Evolutionary conservation across 2,888 invertebrate genomes (phyloP).

Genomic region (Hirtodrosophila alboralis): DNA sequence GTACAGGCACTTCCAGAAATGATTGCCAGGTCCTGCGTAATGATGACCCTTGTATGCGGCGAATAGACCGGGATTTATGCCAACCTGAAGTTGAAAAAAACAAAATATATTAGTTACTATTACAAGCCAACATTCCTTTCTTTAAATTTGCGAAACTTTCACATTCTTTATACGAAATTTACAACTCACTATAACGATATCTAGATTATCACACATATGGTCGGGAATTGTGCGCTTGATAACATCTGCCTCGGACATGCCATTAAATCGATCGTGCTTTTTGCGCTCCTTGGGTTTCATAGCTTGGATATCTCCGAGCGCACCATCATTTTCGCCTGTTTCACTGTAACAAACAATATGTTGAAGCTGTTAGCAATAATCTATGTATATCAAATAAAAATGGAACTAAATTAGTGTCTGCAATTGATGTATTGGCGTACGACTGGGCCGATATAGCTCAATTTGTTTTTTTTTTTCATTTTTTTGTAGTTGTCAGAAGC

Average conservation of each 20-base stretch:
- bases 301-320: conserved; percentile 23
- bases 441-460: too few relatives aligned
- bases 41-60: conserved; percentile 99
- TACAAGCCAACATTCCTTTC: too few relatives aligned
- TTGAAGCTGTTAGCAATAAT: too few relatives aligned
- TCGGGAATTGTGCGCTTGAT: conserved; percentile 96
- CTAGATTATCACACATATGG: conserved; percentile 95
- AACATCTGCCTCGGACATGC: conserved; percentile 98
- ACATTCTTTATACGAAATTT: conserved; percentile 83
- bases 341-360: conserved; percentile 12
- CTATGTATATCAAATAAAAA: too few relatives aligned
- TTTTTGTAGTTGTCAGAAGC: too few relatives aligned
- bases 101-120: not conserved
- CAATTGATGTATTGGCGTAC: too few relatives aligned
- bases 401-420: too few relatives aligned
- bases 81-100: conserved; percentile 89
- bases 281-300: conserved; percentile 90
- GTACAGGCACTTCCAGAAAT: conserved; percentile 99
- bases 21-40: conserved; percentile 99
- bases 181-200: conserved; percentile 98
- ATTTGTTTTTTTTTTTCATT: too few relatives aligned
- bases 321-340: conserved; percentile 6
- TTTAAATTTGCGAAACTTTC: not conserved
- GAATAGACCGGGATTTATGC: conserved; percentile 98
- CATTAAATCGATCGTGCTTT: conserved; percentile 97